Evolutionary conservation across 2,888 invertebrate genomes (phyloP), one percentile per base, ranked within the genome.

Genomic region (Cepaea hortensis): DNA sequence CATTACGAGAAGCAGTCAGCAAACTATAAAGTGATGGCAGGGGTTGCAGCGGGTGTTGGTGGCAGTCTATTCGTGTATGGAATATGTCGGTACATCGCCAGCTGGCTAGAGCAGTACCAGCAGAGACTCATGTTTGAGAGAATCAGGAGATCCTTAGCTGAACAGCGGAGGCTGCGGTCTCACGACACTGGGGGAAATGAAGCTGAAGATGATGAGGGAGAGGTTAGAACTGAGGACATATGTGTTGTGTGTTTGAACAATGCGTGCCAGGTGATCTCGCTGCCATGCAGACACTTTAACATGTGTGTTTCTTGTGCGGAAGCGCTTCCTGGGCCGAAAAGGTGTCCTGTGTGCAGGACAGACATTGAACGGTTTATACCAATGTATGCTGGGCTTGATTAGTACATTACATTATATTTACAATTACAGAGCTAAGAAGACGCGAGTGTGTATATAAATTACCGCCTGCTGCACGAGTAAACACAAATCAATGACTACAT

Each of bases 261-360:
- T 95, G 97, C 97, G 0, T 96, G 97, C 91, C 97, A 98, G 96
- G 96, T 97, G 73, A 97, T 98, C 91, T 94, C 98, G 85, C 94
- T 98, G 88, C 97, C 98, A 0, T 98, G 98, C 94, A 98, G 98
- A 0, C 98, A 98, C 94, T 97, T 98, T 9, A 98, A 98, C 92
- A 95, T 98, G 61, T 98, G 98, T 93, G 97, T 97, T 94, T 97
- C 98, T 94, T 98, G 98, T 93, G 96, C 96, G 1, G 96, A 96
- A 89, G 96, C 96, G 92, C 96, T 98, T 87, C 95, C 95, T 23
- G 18, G 85, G 6, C 93, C 94, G 0, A 95, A 96, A 87, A 94
- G 94, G 83, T 98, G 98, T 92, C 98, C 98, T 0, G 96, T 98
- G 62, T 98, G 98, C 94, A 95, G 98, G 90, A 95, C 96, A 90